These are phyloP conservation scores for Choristoneura fumiferana DNA, from an alignment of 1,140 invertebrate species.

Conservation along the genomic window DNA sequence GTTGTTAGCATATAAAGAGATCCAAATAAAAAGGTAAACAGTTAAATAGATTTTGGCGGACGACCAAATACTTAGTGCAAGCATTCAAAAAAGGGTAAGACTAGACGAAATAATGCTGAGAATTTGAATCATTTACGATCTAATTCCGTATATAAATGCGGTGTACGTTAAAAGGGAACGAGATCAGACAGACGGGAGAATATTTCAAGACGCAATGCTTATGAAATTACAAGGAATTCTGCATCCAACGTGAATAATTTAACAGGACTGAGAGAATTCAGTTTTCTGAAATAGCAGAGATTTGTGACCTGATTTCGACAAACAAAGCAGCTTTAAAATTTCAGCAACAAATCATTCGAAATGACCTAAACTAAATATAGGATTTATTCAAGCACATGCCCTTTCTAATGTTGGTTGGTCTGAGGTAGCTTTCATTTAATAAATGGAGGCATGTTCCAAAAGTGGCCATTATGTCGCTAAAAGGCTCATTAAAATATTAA, in stretches of 20 bases:
- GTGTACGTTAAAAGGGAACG: slow-evolving; percentile 2
- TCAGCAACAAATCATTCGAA: no score
- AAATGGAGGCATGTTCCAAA: no score
- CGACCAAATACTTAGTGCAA: not conserved
- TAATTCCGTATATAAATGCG: not conserved
- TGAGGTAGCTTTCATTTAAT: no score
- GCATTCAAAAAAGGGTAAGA: slow-evolving; percentile 3
- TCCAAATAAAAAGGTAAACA: not conserved
- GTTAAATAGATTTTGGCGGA: slow-evolving; percentile 5
- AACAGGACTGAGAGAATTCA: not conserved
- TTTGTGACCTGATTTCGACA: no score
- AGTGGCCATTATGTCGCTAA: no score
- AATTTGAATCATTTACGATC: slow-evolving; percentile 8
- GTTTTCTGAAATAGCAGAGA: no score
- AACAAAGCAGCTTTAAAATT: no score
- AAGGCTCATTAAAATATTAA: no score
- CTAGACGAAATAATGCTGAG: not conserved
- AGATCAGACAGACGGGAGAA: not conserved
- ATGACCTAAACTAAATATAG: no score
- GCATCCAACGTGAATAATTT: not conserved
- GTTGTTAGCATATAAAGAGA: not conserved
- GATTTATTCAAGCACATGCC: no score
- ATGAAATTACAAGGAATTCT: not conserved
- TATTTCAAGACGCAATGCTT: not conserved
- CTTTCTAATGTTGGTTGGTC: no score